These are phyloP conservation scores for Pteria penguin DNA, from an alignment of 2,888 invertebrate species.

Conservation along the genomic window DNA sequence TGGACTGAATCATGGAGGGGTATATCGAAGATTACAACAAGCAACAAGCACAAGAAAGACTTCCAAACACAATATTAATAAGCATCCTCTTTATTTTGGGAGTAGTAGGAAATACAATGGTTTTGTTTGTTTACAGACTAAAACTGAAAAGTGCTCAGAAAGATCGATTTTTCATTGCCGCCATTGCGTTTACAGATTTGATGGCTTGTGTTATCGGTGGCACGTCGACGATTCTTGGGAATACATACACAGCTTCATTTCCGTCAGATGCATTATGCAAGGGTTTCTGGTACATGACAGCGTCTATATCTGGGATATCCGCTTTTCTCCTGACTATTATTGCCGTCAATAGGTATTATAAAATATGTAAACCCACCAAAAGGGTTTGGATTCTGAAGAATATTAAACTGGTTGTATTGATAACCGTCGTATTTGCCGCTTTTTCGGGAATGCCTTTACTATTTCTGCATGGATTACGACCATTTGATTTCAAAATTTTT, in stretches of 20 bases:
- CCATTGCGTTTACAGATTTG: not conserved
- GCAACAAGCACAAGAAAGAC: no score
- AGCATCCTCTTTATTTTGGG: not conserved
- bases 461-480: not conserved
- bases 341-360: not conserved
- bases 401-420: no score
- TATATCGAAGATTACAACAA: no score
- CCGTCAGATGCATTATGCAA: constrained; percentile 6
- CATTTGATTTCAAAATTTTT: not conserved
- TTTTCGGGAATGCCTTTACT: not conserved
- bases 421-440: not conserved
- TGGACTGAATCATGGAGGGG: no score
- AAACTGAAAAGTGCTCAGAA: not conserved
- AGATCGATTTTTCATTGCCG: constrained; percentile 7
- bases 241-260: not conserved
- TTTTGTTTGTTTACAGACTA: constrained; percentile 1
- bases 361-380: no score
- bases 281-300: not conserved
- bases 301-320: not conserved
- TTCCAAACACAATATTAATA: constrained; percentile 4
- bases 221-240: not conserved
- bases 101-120: constrained; percentile 2
- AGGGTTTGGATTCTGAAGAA: no score
- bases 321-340: not conserved
- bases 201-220: constrained; percentile 2